These are phyloP conservation scores for Pandemis heparana DNA, from an alignment of 2,888 invertebrate genomes.

Conservation along the genomic window DNA sequence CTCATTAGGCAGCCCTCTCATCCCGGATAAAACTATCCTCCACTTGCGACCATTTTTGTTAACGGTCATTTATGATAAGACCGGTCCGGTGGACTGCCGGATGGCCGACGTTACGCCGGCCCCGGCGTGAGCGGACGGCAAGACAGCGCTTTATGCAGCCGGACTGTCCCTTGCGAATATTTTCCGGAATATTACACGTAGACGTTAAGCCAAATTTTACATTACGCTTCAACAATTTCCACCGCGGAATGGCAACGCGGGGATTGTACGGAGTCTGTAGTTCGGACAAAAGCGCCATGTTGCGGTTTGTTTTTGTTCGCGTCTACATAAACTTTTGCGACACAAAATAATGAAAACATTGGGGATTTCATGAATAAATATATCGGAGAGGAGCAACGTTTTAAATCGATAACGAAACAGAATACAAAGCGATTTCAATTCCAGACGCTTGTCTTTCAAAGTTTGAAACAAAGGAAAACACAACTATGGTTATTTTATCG, in stretches of 20 bases:
- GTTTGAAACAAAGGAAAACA: constrained; percentile 21
- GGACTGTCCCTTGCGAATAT: constrained; percentile 50
- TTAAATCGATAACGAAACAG: constrained; percentile 5
- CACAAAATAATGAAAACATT: constrained; percentile 10
- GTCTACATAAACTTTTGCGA: constrained; percentile 18
- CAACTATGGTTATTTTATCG: constrained; percentile 26
- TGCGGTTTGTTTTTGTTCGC: constrained; percentile 36
- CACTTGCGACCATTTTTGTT: constrained; percentile 20
- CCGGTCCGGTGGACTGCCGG: constrained; percentile 10
- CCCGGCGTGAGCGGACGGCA: constrained; percentile 33
- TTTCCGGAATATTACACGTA: constrained; percentile 50
- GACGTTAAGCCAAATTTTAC: constrained; percentile 43
- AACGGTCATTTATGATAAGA: constrained; percentile 36
- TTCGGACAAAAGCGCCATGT: constrained; percentile 31
- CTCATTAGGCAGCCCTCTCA: constrained; percentile 13
- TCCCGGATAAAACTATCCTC: constrained; percentile 19
- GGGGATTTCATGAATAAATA: constrained; percentile 3
- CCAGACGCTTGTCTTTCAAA: constrained; percentile 16
- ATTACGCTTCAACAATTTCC: constrained; percentile 42
- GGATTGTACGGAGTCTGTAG: constrained; percentile 34
- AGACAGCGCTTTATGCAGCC: constrained; percentile 42
- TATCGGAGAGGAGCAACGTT: not conserved
- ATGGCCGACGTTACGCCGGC: constrained; percentile 15
- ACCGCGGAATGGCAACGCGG: constrained; percentile 30
- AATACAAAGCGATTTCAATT: constrained; percentile 13